Evolutionary conservation across 2,888 invertebrate genomes (phyloP).

Genomic region (Pyralis farinalis): DNA sequence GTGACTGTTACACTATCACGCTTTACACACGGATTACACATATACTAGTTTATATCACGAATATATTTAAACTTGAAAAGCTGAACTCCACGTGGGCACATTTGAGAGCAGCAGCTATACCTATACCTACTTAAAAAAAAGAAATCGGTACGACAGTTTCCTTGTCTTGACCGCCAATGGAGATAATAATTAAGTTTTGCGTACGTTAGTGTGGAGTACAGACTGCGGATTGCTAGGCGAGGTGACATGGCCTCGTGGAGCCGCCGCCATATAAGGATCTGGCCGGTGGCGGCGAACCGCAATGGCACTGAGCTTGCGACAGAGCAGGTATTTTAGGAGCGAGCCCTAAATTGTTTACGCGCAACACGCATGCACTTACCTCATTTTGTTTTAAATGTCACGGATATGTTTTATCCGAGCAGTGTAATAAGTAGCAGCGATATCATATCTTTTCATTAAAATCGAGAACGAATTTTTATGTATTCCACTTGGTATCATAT

Average conservation of each 20-base stretch:
- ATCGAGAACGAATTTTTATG: not conserved
- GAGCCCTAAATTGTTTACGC: constrained; percentile 60
- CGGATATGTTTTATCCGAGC: constrained; percentile 18
- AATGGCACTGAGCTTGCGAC: constrained; percentile 35
- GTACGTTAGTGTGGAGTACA: too few relatives aligned
- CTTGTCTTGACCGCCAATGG: too few relatives aligned
- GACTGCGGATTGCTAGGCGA: not conserved
- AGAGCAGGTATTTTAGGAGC: constrained; percentile 54
- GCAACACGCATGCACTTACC: constrained; percentile 34
- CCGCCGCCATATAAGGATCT: constrained; percentile 63
- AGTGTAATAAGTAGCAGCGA: not conserved
- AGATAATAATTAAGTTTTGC: too few relatives aligned
- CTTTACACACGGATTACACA: too few relatives aligned
- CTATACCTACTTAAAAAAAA: too few relatives aligned
- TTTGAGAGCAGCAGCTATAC: too few relatives aligned
- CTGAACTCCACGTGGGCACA: too few relatives aligned
- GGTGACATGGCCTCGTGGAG: constrained; percentile 43
- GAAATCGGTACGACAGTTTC: not conserved
- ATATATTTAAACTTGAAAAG: too few relatives aligned
- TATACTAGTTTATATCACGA: too few relatives aligned
- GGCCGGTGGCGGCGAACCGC: constrained; percentile 36
- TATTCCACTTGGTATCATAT: too few relatives aligned
- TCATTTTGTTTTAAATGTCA: constrained; percentile 47
- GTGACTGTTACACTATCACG: too few relatives aligned
- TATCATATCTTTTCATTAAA: constrained; percentile 1